phyloP scores from a whole-genome alignment of 2,888 invertebrate genomes.

The Xestoiulus laeticollis region DNA sequence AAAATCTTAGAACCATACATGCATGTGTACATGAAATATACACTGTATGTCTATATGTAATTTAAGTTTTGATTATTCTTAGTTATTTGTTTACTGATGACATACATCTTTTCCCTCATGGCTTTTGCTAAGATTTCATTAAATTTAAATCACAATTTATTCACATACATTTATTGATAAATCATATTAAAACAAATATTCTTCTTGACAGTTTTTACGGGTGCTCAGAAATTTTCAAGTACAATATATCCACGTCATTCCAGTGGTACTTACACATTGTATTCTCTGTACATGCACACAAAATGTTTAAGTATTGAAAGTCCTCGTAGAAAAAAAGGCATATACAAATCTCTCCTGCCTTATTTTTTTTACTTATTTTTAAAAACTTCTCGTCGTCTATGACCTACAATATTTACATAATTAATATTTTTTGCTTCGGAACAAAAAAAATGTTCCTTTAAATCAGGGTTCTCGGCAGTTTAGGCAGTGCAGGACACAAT shows the following conservation, averaged over 20 bases:
- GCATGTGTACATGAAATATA: too few species aligned
- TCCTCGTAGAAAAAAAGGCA: slow-evolving; percentile 45
- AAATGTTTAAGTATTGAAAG: slow-evolving; percentile 43
- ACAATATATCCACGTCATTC: slow-evolving; percentile 39
- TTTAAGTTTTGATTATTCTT: too few species aligned
- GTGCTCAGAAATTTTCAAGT: slow-evolving; percentile 23
- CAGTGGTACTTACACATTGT: slow-evolving; percentile 43
- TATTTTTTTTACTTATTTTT: slow-evolving; percentile 10
- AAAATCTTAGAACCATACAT: too few species aligned
- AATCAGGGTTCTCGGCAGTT: background rate
- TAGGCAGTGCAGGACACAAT: slow-evolving; percentile 40
- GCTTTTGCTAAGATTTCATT: too few species aligned
- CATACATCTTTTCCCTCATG: too few species aligned
- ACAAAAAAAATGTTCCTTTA: slow-evolving; percentile 40
- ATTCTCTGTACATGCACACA: slow-evolving; percentile 41
- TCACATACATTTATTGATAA: slow-evolving; percentile 41
- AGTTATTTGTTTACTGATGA: background rate
- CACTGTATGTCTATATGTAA: too few species aligned
- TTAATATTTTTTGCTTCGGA: slow-evolving; percentile 44
- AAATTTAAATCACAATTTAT: background rate
- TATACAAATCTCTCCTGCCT: slow-evolving; percentile 48
- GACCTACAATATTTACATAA: slow-evolving; percentile 46
- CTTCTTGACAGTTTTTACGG: slow-evolving; percentile 24
- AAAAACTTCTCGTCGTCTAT: slow-evolving; percentile 28
- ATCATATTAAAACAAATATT: slow-evolving; percentile 43